phyloP scores from a whole-genome alignment of 2,888 invertebrate species.

The Epiblema foenella region DNA sequence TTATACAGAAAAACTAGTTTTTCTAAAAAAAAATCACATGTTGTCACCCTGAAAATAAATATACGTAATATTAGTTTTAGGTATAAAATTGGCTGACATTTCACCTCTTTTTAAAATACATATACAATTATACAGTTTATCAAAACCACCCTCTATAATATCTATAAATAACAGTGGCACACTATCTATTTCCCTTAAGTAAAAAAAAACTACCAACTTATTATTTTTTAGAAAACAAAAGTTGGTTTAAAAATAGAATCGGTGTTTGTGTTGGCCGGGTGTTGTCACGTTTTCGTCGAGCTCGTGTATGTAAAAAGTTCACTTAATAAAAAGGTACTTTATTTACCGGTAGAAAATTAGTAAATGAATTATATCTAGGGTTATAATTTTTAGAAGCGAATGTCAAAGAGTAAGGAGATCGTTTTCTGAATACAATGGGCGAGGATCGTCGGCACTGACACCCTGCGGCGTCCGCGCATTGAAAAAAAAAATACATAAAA shows the following conservation, averaged over 20 bases:
- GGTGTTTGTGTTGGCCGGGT: not conserved
- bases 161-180: too few species aligned
- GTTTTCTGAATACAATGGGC: constrained; percentile 77
- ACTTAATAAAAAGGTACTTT: constrained; percentile 12
- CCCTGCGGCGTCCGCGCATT: constrained; percentile 71
- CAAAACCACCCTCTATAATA: too few species aligned
- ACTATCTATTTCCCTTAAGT: too few species aligned
- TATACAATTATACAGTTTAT: too few species aligned
- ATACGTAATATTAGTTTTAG: too few species aligned
- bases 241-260: not conserved
- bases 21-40: too few species aligned
- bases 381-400: constrained; percentile 78
- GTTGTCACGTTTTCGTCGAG: not conserved
- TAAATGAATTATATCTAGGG: constrained; percentile 72
- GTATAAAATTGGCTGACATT: too few species aligned
- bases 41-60: too few species aligned
- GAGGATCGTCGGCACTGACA: constrained; percentile 64
- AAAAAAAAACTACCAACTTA: too few species aligned
- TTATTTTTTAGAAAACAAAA: too few species aligned
- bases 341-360: constrained; percentile 59
- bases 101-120: too few species aligned
- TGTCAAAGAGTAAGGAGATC: constrained; percentile 75
- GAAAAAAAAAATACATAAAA: not conserved
- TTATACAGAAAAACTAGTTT: too few species aligned
- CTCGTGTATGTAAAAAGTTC: not conserved